These are phyloP conservation scores for Lineus longissimus DNA, from an alignment of 1,140 invertebrate genomes.

Conservation along the genomic window DNA sequence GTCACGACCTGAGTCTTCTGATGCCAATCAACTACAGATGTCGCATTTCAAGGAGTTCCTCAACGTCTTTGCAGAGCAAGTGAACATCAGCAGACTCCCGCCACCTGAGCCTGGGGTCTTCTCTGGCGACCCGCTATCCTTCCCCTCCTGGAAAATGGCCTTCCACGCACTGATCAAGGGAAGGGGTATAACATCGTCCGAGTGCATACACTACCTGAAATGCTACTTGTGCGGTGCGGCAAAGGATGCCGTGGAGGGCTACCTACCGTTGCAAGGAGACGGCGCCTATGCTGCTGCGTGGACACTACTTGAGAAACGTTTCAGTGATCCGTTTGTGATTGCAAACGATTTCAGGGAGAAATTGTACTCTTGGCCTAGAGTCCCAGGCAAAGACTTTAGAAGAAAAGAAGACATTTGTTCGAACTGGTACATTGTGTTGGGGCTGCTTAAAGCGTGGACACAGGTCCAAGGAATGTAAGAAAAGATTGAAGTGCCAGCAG, in stretches of 20 bases:
- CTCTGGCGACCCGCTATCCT: slow-evolving; percentile 21
- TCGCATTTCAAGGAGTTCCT: no score
- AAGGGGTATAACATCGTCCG: not conserved
- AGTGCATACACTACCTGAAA: slow-evolving; percentile 13
- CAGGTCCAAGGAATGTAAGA: no score
- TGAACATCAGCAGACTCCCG: no score
- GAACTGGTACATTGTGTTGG: no score
- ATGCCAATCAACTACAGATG: no score
- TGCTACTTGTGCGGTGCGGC: slow-evolving; percentile 6
- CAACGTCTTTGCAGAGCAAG: no score
- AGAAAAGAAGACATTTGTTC: no score
- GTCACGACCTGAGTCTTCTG: no score
- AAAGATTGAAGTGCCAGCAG: slow-evolving; percentile 17
- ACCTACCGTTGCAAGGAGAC: slow-evolving; percentile 7
- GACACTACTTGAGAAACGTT: slow-evolving; percentile 10
- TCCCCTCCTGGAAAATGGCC: slow-evolving; percentile 6
- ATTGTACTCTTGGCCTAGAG: slow-evolving; percentile 12
- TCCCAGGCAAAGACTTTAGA: no score
- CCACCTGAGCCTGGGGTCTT: slow-evolving; percentile 25
- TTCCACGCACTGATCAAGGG: slow-evolving; percentile 4
- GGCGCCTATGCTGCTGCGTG: slow-evolving; percentile 10
- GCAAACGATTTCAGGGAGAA: slow-evolving; percentile 13
- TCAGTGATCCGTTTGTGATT: slow-evolving; percentile 14
- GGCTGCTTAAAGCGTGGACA: slow-evolving; percentile 17
- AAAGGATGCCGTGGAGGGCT: slow-evolving; percentile 7